Evolutionary conservation across 1,140 invertebrate genomes (phyloP), one percentile per base, ranked within the genome.

Genomic region (Drosophila bipectinata): DNA sequence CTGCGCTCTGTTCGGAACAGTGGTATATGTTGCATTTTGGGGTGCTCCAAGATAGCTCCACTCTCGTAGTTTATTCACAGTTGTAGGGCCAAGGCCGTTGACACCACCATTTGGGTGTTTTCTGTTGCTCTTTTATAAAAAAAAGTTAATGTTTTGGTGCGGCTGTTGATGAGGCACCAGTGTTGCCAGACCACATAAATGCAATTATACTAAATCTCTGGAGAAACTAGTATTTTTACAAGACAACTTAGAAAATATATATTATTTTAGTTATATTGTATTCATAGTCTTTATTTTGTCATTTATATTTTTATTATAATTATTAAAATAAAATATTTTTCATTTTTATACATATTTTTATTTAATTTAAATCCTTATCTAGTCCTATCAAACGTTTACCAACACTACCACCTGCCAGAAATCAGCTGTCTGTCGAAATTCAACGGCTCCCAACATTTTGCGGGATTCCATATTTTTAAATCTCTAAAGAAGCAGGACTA

Each of bases 121-220:
- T 56, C 66, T 57, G 59, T 48, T 55, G 61, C 39, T 57, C 34
- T 37, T 37, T 37, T n/a, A 37, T n/a, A 37, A 37, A 37, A 37
- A 37, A 37, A 37, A 37, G 34, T n/a, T 37, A 37, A 37, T 37
- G 34, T 37, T 37, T 37, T 37, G 34, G 34, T 37, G 34, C 34
- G 34, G 34, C 34, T 37, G 34, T 37, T 82, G 78, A 81, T 81
- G 74, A 82, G 6, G 10, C 15, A 39, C 34, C 24, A 82, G 79
- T 82, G 74, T 60, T 82, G 63, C 0, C 2, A 24, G 77, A 7
- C 39, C 47, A 9, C 10, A 0, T 3, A 34, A 34, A 34, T 34
- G 32, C 8, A 34, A 34, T 28, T 7, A 28, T 28, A 28, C 26
- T 7, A 28, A 6, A 28, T 28, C 5, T 28, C 1, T 5, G 26